phyloP scores from a whole-genome alignment of 2,797 vertebrate species.

The Pangasius sanitwongsei region DNA sequence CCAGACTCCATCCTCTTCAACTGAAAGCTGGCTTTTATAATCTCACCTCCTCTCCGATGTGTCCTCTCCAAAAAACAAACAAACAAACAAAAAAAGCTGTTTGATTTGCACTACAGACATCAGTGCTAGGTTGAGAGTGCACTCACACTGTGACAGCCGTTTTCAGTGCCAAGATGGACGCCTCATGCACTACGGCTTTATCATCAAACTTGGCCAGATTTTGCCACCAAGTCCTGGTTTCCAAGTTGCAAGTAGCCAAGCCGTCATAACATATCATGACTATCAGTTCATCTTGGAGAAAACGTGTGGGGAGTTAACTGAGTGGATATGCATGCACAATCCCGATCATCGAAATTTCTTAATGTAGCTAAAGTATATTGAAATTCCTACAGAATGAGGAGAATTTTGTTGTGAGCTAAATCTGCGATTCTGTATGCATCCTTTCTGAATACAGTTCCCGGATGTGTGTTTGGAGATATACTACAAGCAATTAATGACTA shows the following conservation, averaged over 20 bases:
- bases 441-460: not conserved
- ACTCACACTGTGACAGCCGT: conserved; percentile 55
- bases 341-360: conserved; percentile 2
- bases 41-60: conserved; percentile 22
- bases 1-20: conserved; percentile 87
- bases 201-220: not conserved
- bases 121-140: conserved; percentile 41
- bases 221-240: conserved; percentile 4
- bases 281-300: conserved; percentile 11
- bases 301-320: not conserved
- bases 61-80: conserved; percentile 6
- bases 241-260: conserved; percentile 15
- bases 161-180: conserved; percentile 35
- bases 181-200: conserved; percentile 37
- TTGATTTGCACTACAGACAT: conserved; percentile 56
- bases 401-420: not conserved
- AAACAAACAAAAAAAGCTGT: conserved; percentile 4
- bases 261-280: conserved; percentile 44
- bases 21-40: conserved; percentile 62
- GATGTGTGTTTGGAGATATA: not conserved
- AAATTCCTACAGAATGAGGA: conserved; percentile 26
- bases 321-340: conserved; percentile 13
- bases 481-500: conserved; percentile 21
- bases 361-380: conserved; percentile 28
- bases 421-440: not conserved